These are phyloP conservation scores for Rhynchotus rufescens DNA, from an alignment of 2,797 vertebrate species.

Conservation along the genomic window DNA sequence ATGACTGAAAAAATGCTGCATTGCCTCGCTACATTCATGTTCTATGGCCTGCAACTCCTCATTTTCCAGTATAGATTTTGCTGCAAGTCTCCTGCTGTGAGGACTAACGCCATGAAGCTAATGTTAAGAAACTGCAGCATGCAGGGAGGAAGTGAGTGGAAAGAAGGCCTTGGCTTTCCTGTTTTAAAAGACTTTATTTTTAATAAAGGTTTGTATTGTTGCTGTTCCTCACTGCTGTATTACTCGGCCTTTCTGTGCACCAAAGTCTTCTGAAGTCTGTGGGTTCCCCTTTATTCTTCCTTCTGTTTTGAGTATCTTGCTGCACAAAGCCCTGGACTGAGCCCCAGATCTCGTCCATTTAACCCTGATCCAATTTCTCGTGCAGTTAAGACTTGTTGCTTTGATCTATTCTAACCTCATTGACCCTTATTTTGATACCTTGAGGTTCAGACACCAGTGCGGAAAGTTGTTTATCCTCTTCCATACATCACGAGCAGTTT, in stretches of 20 bases:
- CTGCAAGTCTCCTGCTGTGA: not conserved
- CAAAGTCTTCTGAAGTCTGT: accelerated
- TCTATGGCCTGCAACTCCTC: not conserved
- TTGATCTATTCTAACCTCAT: not conserved
- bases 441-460: accelerated
- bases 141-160: not conserved
- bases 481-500: not conserved
- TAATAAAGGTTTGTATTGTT: constrained; percentile 34
- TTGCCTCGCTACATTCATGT: accelerated
- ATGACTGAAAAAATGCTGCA: accelerated
- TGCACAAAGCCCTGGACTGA: not conserved
- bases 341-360: not conserved
- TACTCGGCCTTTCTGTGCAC: not conserved
- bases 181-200: not conserved
- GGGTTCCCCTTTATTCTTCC: accelerated
- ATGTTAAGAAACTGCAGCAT: accelerated
- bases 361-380: not conserved
- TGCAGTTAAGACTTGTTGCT: not conserved
- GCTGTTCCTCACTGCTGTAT: accelerated
- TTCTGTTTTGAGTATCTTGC: accelerated
- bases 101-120: not conserved
- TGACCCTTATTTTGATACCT: not conserved
- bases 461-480: not conserved
- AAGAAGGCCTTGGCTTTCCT: not conserved
- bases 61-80: not conserved